Percentiles rank a stretch among this genome's conserved stretches.
Evolutionary conservation across 2,113 vertebrate species (phyloP).

Genomic region (Capra hircus): DNA sequence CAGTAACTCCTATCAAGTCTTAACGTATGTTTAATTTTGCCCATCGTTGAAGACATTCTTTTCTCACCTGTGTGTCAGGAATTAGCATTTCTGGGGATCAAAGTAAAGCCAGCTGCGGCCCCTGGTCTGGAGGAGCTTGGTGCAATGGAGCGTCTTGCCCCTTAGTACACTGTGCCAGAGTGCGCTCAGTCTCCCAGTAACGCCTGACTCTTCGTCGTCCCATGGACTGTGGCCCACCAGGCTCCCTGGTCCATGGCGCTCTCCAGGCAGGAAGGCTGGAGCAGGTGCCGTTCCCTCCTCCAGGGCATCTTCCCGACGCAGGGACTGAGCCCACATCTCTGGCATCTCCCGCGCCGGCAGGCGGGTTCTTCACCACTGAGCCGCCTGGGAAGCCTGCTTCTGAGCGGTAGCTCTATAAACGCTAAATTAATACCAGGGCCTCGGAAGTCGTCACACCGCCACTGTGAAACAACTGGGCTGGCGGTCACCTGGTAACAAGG

Average conservation of each 20-base stretch:
- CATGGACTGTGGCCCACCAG: neutral
- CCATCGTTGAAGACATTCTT: neutral
- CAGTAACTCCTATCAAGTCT: too few relatives aligned
- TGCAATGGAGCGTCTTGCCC: fast-evolving
- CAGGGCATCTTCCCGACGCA: neutral
- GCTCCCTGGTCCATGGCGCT: neutral
- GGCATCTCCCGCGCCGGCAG: fast-evolving
- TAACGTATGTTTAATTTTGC: neutral
- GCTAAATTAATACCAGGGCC: fast-evolving
- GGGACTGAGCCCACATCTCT: neutral
- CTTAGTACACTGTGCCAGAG: fast-evolving
- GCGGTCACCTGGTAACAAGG: neutral
- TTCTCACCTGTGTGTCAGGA: neutral
- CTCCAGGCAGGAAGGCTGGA: neutral
- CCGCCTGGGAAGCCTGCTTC: neutral
- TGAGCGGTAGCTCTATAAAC: fast-evolving
- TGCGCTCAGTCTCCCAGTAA: neutral
- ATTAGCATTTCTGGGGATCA: neutral
- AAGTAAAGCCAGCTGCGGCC: neutral
- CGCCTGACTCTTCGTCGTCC: fast-evolving
- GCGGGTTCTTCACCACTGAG: neutral
- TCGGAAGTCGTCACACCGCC: fast-evolving
- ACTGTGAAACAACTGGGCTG: fast-evolving
- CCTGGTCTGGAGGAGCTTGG: neutral
- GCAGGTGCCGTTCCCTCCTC: neutral